These are phyloP conservation scores for Cantharis lateralis DNA, from an alignment of 2,888 invertebrate species.

Conservation along the genomic window DNA sequence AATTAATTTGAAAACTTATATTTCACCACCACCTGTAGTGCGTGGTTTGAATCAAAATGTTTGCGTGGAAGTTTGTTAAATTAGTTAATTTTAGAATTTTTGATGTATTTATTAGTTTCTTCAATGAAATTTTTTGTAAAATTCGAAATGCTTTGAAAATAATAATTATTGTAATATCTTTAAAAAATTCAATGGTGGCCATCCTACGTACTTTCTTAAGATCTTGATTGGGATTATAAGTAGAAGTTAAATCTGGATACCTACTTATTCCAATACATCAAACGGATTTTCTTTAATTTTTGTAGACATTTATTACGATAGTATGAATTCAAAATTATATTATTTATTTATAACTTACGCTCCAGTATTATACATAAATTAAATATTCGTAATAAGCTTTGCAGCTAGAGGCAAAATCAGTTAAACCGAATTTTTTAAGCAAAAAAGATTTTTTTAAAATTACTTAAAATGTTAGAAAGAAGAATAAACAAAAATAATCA, in stretches of 20 bases:
- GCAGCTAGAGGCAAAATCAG: background rate
- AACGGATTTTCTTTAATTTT: background rate
- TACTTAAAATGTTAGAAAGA: background rate
- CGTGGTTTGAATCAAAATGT: background rate
- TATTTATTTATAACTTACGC: background rate
- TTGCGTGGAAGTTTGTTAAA: background rate
- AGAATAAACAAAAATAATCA: background rate
- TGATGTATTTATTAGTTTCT: background rate
- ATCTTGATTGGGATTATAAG: background rate
- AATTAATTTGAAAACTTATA: background rate
- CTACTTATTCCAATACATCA: too few species aligned
- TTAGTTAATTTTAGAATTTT: background rate
- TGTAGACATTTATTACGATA: background rate
- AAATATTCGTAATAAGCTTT: background rate
- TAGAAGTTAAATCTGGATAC: too few species aligned
- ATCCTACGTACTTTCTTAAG: background rate
- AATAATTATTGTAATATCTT: background rate
- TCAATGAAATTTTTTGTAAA: background rate
- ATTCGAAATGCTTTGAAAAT: background rate
- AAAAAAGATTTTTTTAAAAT: background rate
- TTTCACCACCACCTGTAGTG: background rate
- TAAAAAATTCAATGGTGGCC: background rate
- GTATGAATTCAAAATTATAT: background rate
- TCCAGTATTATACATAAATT: background rate
- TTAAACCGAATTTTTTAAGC: background rate